phyloP scores from a whole-genome alignment of 1,140 invertebrate species.

The Anthonomus grandis region DNA sequence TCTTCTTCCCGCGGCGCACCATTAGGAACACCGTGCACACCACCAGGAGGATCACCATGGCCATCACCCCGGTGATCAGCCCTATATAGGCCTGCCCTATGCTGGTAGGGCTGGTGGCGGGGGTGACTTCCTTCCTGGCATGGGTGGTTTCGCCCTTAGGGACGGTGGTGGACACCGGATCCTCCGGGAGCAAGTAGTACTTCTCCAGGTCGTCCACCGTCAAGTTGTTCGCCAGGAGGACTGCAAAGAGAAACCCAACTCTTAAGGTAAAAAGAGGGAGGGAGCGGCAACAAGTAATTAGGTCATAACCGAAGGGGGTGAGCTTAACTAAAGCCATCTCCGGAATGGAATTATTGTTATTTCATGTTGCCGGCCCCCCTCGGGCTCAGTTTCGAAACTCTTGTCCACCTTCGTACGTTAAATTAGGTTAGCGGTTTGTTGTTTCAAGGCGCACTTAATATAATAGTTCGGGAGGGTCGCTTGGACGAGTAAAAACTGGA shows the following conservation, averaged over 20 bases:
- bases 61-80: slow-evolving; percentile 73
- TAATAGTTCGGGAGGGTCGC: too few relatives aligned
- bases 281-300: too few relatives aligned
- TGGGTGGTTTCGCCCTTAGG: slow-evolving; percentile 43
- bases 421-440: too few relatives aligned
- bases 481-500: too few relatives aligned
- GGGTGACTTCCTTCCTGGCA: slow-evolving; percentile 54
- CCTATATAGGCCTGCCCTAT: slow-evolving; percentile 71
- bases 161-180: slow-evolving; percentile 39
- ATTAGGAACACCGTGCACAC: slow-evolving; percentile 67
- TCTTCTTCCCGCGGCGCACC: slow-evolving; percentile 67
- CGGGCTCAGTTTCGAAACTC: too few relatives aligned
- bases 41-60: slow-evolving; percentile 66
- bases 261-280: too few relatives aligned
- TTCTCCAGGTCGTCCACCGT: slow-evolving; percentile 51
- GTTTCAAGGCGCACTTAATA: too few relatives aligned
- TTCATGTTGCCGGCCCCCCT: too few relatives aligned
- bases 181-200: slow-evolving; percentile 47
- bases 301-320: neutral
- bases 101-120: slow-evolving; percentile 63
- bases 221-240: slow-evolving; percentile 49
- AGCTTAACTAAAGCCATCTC: too few relatives aligned
- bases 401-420: too few relatives aligned
- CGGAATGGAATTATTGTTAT: too few relatives aligned
- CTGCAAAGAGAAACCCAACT: too few relatives aligned